Percentiles rank a stretch among this genome's conserved stretches.
phyloP scores from a whole-genome alignment of 2,797 vertebrate genomes.

The Sebastes minor region DNA sequence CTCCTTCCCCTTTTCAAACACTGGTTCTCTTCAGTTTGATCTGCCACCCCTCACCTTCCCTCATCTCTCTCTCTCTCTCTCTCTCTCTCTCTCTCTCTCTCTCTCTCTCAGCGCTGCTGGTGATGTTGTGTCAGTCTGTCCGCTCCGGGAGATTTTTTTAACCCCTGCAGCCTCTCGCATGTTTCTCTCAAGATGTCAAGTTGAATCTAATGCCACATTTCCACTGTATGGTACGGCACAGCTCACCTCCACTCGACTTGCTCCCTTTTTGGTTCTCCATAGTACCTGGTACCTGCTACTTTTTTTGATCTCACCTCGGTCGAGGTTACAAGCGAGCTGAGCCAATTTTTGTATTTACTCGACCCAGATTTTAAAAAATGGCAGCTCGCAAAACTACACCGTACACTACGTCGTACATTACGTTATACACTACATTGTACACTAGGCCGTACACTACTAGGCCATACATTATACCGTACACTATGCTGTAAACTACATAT shows the following conservation, averaged over 20 bases:
- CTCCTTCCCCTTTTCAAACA: constrained; percentile 56
- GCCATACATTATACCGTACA: too few species aligned
- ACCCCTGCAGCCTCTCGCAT: constrained; percentile 56
- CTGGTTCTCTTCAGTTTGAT: constrained; percentile 63
- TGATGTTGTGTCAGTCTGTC: constrained; percentile 66
- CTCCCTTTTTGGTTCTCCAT: background rate
- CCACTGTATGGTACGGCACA: background rate
- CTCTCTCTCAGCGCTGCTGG: constrained; percentile 34
- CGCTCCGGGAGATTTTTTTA: constrained; percentile 62
- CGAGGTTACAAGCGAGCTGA: background rate
- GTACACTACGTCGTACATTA: too few species aligned
- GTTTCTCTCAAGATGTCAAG: constrained; percentile 60
- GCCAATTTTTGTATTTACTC: background rate
- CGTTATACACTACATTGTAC: accelerated
- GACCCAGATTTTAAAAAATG: background rate
- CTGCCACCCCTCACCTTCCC: constrained; percentile 34
- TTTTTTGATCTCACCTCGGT: background rate
- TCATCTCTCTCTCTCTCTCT: background rate
- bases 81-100: background rate
- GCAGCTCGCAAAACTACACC: background rate
- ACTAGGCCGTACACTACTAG: too few species aligned
- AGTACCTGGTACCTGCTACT: too few species aligned
- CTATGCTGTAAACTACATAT: too few species aligned
- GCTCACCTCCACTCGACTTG: background rate
- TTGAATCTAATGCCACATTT: constrained; percentile 52